phyloP scores from a whole-genome alignment of 2,113 vertebrate genomes.

The Tringa solitaria region DNA sequence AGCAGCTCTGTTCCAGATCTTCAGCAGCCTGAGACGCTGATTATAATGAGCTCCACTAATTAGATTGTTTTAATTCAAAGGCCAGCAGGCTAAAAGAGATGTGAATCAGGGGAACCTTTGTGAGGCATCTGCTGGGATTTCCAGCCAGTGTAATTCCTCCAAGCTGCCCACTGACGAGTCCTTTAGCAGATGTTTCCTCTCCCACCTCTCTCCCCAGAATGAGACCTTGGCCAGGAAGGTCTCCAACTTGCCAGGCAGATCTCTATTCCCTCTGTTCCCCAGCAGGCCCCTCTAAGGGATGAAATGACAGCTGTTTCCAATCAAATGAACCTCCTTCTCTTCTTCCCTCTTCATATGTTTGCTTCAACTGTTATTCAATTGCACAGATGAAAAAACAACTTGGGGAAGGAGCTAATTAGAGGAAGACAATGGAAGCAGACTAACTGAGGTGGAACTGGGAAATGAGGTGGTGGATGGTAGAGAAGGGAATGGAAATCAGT shows the following conservation, averaged over 20 bases:
- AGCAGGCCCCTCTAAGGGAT: neutral
- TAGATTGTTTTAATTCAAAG: slow-evolving; percentile 39
- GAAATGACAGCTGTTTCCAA: neutral
- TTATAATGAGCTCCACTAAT: slow-evolving; percentile 21
- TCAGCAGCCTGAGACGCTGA: slow-evolving; percentile 9
- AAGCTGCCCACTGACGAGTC: neutral
- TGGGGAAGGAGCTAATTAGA: slow-evolving; percentile 11
- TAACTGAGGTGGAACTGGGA: neutral
- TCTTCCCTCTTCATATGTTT: neutral
- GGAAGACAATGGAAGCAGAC: neutral
- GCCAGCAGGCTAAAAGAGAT: slow-evolving; percentile 37
- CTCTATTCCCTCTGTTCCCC: neutral
- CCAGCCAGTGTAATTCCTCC: neutral
- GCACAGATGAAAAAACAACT: neutral
- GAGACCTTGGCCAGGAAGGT: neutral
- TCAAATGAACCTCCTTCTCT: neutral
- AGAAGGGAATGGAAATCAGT: neutral
- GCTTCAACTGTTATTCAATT: neutral
- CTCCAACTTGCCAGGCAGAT: neutral
- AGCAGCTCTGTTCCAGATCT: neutral
- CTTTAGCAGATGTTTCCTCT: slow-evolving; percentile 2
- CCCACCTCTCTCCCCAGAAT: neutral
- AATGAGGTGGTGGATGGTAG: neutral
- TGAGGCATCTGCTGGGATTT: slow-evolving; percentile 23
- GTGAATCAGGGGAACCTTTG: slow-evolving; percentile 24